These are phyloP conservation scores for Pseudopipra pipra DNA, from an alignment of 2,113 vertebrate genomes.

Conservation along the genomic window DNA sequence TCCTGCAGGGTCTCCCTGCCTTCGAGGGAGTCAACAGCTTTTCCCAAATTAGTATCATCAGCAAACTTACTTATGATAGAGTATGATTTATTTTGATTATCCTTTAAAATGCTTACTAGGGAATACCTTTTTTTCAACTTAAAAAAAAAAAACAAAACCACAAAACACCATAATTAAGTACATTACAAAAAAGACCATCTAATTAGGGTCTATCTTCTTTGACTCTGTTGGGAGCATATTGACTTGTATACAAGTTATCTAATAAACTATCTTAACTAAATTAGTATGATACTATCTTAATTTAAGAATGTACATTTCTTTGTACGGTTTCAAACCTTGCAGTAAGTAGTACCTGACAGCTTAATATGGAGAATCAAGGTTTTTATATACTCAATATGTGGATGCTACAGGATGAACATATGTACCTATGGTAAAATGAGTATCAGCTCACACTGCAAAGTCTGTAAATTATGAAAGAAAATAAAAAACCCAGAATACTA, in stretches of 20 bases:
- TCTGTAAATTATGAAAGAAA: background rate
- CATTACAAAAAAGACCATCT: background rate
- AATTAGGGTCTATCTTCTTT: background rate
- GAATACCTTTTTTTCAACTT: background rate
- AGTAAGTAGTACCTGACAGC: background rate
- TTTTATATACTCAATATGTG: background rate
- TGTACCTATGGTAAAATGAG: background rate
- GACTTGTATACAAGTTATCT: background rate
- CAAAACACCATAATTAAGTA: background rate
- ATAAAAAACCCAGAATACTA: background rate
- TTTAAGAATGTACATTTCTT: background rate
- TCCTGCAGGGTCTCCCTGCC: background rate
- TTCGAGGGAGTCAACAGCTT: background rate
- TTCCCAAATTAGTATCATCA: background rate
- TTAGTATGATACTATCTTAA: background rate
- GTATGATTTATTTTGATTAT: background rate
- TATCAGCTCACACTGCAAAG: background rate
- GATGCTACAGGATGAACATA: background rate
- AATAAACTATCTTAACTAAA: background rate
- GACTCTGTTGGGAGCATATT: background rate
- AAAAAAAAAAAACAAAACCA: background rate
- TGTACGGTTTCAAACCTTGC: background rate
- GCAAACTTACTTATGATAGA: background rate
- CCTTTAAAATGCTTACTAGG: background rate
- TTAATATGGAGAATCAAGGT: background rate